Base-by-base conservation (phyloP, 2,113 vertebrate species). In the Ovibos moschatus region DNA sequence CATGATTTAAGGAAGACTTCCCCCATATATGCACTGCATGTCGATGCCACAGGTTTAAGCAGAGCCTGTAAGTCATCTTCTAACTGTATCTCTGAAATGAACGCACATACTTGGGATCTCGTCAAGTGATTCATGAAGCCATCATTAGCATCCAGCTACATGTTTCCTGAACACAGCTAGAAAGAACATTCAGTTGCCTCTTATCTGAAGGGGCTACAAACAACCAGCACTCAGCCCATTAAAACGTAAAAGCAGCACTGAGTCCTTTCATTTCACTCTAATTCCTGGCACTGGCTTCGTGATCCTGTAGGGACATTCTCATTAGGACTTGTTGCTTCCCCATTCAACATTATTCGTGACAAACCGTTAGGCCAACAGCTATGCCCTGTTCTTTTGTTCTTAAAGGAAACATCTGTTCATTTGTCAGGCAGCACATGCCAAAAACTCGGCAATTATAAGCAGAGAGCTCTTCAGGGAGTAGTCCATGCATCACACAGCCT, bases 331-430 rank as follows among this genome's bases (percentile, higher is more conserved):
- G 98, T 98, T 96, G 93, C 89, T 98, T 95, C 93, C 92, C 91
- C 58, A 55, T 27, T 93, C 60, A 12, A 1, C 64, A 86, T 89
- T 95, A 88, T 95, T 95, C 64, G 97, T 82, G 88, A 78, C 85
- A 95, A 87, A 93, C 51, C 2, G 19, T 97, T 60, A 97, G 96
- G 96, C 92, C 91, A 95, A 91, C 87, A 64, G 86, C 87, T 87
- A 79, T 89, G 89, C 55, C 96, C 97, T 87, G 92, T 76, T 93
- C 97, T 74, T 98, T 79, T 96, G 14, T 98, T 95, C 87, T 97
- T 83, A 87, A 82, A 96, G 96, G 97, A 98, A 98, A 98, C 97
- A 98, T 98, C 97, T 98, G 97, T 93, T 95, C 92, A 91, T 96
- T 60, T 92, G 93, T 97, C 94, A 71, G 93, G 47, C 92, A 94